Conservation (phyloP, 1,140 invertebrate species). For the Hyles euphorbiae region DNA sequence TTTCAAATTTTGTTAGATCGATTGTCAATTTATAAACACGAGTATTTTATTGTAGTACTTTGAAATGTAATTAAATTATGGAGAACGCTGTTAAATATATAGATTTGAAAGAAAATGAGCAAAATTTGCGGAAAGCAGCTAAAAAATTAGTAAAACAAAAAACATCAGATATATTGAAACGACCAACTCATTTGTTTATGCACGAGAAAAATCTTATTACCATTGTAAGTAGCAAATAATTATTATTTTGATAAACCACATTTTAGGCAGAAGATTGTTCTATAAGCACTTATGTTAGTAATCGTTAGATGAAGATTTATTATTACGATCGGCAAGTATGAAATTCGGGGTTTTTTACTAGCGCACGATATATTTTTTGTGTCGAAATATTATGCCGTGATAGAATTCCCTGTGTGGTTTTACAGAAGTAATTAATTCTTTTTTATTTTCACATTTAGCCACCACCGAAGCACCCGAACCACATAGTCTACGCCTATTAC, state of each 20-base stretch:
- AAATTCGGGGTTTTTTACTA: too few relatives aligned
- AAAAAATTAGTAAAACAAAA: constrained; percentile 49
- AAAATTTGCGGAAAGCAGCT: constrained; percentile 47
- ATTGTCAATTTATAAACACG: constrained; percentile 12
- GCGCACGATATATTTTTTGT: too few relatives aligned
- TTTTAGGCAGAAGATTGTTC: too few relatives aligned
- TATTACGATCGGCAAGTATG: too few relatives aligned
- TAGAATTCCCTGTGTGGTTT: too few relatives aligned
- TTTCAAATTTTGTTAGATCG: constrained; percentile 43
- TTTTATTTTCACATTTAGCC: constrained; percentile 61
- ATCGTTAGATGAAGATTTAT: too few relatives aligned
- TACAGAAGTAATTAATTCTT: too few relatives aligned
- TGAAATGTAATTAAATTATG: constrained; percentile 26
- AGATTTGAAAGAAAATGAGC: constrained; percentile 33
- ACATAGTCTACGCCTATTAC: constrained; percentile 79
- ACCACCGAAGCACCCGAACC: constrained; percentile 66
- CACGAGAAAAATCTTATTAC: constrained; percentile 55
- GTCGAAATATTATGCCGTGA: too few relatives aligned
- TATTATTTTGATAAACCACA: too few relatives aligned
- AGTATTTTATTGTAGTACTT: constrained; percentile 14
- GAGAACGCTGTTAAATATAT: constrained; percentile 26
- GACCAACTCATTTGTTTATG: constrained; percentile 63
- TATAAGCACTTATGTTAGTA: too few relatives aligned
- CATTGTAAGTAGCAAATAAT: constrained; percentile 43
- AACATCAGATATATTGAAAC: constrained; percentile 33